A percentile compares a stretch with the other conserved stretches of the same genome.
phyloP scores from a whole-genome alignment of 2,888 invertebrate species.

The Microplitis deprimator region DNA sequence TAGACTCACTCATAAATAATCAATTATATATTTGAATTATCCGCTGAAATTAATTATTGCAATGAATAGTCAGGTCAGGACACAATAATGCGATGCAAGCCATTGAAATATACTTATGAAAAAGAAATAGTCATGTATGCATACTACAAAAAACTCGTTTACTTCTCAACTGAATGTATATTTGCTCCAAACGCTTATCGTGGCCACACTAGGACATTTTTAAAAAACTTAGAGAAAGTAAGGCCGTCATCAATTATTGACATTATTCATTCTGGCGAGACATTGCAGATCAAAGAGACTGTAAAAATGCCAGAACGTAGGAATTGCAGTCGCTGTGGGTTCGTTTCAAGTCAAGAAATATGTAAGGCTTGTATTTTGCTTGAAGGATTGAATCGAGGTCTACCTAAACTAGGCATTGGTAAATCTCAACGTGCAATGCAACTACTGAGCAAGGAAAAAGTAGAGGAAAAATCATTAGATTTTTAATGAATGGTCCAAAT shows the following conservation, averaged over 20 bases:
- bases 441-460: conserved; percentile 48
- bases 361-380: conserved; percentile 97
- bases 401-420: conserved; percentile 92
- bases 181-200: conserved; percentile 99
- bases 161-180: conserved; percentile 99
- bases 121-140: conserved; percentile 99
- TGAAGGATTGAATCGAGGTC: conserved; percentile 94
- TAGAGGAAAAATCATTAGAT: background rate
- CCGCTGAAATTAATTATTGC: conserved; percentile 35
- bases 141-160: conserved; percentile 94
- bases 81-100: conserved; percentile 92
- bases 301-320: conserved; percentile 87
- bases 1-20: conserved; percentile 19
- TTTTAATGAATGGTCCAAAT: background rate
- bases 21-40: background rate
- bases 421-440: conserved; percentile 84
- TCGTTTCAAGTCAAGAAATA: conserved; percentile 91
- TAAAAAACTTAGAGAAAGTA: conserved; percentile 96
- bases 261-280: conserved; percentile 93
- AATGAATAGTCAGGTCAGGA: conserved; percentile 81
- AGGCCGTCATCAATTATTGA: conserved; percentile 93
- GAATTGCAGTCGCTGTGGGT: conserved; percentile 89
- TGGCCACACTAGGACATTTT: conserved; percentile 89
- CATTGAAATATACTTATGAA: conserved; percentile 97
- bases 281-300: conserved; percentile 85